Base-by-base conservation (phyloP, 2,113 vertebrate genomes). In the Pteruthius melanotis region DNA sequence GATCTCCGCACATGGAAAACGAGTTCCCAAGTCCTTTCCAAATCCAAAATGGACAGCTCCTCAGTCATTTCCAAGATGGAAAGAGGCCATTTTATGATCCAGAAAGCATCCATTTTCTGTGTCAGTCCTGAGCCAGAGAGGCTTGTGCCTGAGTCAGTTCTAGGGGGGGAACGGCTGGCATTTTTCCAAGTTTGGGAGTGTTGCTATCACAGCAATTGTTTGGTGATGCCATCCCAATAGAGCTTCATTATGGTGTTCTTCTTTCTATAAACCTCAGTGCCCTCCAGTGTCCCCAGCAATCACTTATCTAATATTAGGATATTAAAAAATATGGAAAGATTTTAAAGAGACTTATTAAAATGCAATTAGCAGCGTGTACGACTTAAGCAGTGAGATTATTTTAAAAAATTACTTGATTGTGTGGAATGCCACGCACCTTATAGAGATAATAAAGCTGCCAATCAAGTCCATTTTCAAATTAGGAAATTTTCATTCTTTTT, bases 271-370 rank as follows among this genome's bases (percentile, higher is more conserved):
- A 98, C 97, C 97, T 97, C 96, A 95, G 94, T 98, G 97, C 97
- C 98, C 98, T 98, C 98, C 97, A 98, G 97, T 98, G 98, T 98
- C 97, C 98, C 97, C 96, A 97, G 98, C 98, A 98, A 98, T 98
- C 98, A 98, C 97, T 98, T 97, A 97, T 98, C 98, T 98, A 98
- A 98, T 98, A 98, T 98, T 98, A 98, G 97, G 97, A 98, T 98
- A 98, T 98, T 98, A 98, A 98, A 98, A 98, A 98, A 98, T 98
- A 98, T 96, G 97, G 98, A 98, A 98, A 98, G 97, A 98, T 98
- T 98, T 98, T 98, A 98, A 96, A 98, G 98, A 98, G 97, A 98
- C 98, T 98, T 98, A 98, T 98, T 98, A 98, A 98, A 98, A 97
- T 97, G 97, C 98, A 98, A 98, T 98, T 98, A 98, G 97, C 95